Evolutionary conservation across 2,113 vertebrate genomes (phyloP).

Genomic region (Urocolius indicus): DNA sequence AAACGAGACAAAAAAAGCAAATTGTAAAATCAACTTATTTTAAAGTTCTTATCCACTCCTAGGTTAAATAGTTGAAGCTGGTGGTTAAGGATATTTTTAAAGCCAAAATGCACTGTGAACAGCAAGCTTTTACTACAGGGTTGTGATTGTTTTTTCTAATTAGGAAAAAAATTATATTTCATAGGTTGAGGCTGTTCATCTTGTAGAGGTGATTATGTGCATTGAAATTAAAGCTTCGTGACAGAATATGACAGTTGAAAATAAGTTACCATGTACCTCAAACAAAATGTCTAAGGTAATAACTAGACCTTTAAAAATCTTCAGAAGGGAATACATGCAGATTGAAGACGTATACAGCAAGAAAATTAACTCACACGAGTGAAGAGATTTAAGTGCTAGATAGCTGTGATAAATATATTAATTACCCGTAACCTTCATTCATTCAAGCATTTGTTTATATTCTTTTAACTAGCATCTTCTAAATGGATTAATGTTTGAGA

Average conservation of each 20-base stretch:
- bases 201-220: neutral
- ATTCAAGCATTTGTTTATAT: conserved; percentile 18
- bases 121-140: conserved; percentile 19
- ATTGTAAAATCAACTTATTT: neutral
- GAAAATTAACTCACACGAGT: conserved; percentile 1
- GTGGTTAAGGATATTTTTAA: conserved; percentile 41
- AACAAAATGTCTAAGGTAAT: neutral
- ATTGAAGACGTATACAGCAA: neutral
- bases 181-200: neutral
- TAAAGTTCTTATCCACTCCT: neutral
- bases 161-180: neutral
- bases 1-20: conserved; percentile 4
- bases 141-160: neutral
- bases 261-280: conserved; percentile 14
- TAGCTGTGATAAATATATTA: conserved; percentile 8
- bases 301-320: conserved; percentile 5
- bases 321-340: neutral
- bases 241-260: neutral
- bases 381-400: neutral
- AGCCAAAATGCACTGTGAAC: neutral
- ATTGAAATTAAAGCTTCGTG: conserved; percentile 15
- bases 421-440: neutral
- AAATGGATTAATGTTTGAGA: conserved; percentile 15
- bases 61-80: conserved; percentile 22
- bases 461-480: neutral